Conservation (phyloP, 2,888 invertebrate genomes). For the Dione juno region DNA sequence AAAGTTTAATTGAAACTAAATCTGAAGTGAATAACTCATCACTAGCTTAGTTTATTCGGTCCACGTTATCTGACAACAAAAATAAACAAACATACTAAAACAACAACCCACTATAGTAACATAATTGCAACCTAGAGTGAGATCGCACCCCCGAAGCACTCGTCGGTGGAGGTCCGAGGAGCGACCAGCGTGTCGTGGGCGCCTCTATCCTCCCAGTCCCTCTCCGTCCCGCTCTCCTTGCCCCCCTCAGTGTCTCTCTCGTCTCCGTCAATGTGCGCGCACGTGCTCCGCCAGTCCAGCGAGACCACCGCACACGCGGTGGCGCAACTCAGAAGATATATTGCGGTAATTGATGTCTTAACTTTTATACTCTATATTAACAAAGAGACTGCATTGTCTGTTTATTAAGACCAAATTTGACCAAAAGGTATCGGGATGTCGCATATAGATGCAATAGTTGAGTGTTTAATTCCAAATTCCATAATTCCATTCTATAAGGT, state of each 20-base stretch:
- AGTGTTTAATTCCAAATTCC: too few relatives aligned
- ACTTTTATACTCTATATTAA: too few relatives aligned
- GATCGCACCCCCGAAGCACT: slow-evolving; percentile 48
- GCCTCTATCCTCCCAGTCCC: slow-evolving; percentile 32
- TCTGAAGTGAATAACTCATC: too few relatives aligned
- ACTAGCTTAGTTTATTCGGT: too few relatives aligned
- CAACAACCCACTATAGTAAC: slow-evolving; percentile 55
- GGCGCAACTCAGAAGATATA: slow-evolving; percentile 65
- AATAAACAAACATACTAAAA: not conserved
- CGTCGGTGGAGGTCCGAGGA: slow-evolving; percentile 53
- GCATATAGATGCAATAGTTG: too few relatives aligned
- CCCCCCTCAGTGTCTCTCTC: slow-evolving; percentile 4
- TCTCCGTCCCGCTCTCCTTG: slow-evolving; percentile 25
- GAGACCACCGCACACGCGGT: slow-evolving; percentile 65
- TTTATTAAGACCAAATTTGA: too few relatives aligned
- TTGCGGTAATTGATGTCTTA: slow-evolving; percentile 54
- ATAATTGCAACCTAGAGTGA: slow-evolving; percentile 72
- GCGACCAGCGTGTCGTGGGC: slow-evolving; percentile 31
- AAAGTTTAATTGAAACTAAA: too few relatives aligned
- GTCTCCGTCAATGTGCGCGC: slow-evolving; percentile 43
- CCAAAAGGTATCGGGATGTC: too few relatives aligned
- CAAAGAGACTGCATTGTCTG: too few relatives aligned
- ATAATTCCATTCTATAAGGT: too few relatives aligned
- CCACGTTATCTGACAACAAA: too few relatives aligned
- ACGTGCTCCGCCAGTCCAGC: slow-evolving; percentile 59